Percentiles rank a stretch among this genome's conserved stretches.
Conservation (phyloP, 2,113 vertebrate species). For the Bos javanicus region DNA sequence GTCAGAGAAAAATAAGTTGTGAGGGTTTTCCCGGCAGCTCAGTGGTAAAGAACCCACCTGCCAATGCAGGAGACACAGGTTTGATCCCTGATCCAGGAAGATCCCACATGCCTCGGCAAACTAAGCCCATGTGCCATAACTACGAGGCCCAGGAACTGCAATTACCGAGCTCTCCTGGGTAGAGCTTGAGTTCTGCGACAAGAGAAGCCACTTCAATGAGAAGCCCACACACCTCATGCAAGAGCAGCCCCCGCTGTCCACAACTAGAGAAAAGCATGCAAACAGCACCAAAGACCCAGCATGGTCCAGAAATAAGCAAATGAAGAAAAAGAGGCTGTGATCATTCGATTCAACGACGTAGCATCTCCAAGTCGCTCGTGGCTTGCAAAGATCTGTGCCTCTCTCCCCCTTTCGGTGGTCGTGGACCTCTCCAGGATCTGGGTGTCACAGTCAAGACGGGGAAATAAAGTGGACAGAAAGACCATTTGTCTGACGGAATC, state of each 20-base stretch:
- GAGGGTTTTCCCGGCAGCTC: accelerated
- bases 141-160: accelerated
- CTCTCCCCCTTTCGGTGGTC: accelerated
- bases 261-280: not conserved
- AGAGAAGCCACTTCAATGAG: not conserved
- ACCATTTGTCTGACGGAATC: not conserved
- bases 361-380: accelerated
- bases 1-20: not conserved
- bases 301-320: not conserved
- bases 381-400: not conserved
- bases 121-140: not conserved
- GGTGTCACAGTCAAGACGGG: accelerated
- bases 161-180: accelerated
- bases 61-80: not conserved
- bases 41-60: not conserved
- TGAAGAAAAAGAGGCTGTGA: accelerated
- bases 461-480: not conserved
- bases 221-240: accelerated
- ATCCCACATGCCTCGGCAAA: accelerated
- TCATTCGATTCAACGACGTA: accelerated
- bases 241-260: not conserved
- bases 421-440: not conserved
- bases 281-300: accelerated
- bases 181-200: not conserved
- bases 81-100: not conserved